phyloP scores from a whole-genome alignment of 2,113 vertebrate species.

The Pseudonaja textilis region DNA sequence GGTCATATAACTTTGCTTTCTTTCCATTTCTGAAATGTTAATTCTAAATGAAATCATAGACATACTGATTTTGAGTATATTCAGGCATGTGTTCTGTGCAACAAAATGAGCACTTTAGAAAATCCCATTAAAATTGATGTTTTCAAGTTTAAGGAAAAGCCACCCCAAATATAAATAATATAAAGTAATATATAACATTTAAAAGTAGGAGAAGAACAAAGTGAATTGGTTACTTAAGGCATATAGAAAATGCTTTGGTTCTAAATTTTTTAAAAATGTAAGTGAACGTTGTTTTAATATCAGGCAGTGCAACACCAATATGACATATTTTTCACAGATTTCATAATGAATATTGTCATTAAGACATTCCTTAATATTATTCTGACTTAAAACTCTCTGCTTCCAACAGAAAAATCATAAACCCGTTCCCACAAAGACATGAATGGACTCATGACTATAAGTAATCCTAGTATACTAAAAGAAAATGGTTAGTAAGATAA shows the following conservation, averaged over 20 bases:
- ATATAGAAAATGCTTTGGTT: constrained; percentile 26
- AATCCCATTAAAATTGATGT: neutral
- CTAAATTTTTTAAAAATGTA: constrained; percentile 17
- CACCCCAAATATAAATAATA: constrained; percentile 25
- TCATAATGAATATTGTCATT: constrained; percentile 4
- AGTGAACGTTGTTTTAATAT: constrained; percentile 19
- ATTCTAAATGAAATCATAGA: constrained; percentile 12
- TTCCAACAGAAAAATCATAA: constrained; percentile 18
- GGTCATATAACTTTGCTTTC: constrained; percentile 28
- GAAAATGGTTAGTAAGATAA: constrained; percentile 58
- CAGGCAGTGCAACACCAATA: constrained; percentile 57
- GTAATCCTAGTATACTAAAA: constrained; percentile 45
- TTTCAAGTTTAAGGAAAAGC: constrained; percentile 4
- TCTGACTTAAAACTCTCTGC: constrained; percentile 24
- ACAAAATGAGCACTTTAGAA: neutral
- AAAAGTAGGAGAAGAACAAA: constrained; percentile 3
- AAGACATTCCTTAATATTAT: constrained; percentile 32
- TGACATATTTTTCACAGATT: constrained; percentile 60
- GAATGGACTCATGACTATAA: constrained; percentile 15
- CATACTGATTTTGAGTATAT: constrained; percentile 36
- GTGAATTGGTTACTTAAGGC: constrained; percentile 1
- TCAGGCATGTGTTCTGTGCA: constrained; percentile 36
- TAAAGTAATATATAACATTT: constrained; percentile 4
- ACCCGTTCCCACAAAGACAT: constrained; percentile 21
- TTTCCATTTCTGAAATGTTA: constrained; percentile 37